Evolutionary conservation across 2,113 vertebrate genomes (phyloP), one percentile per base, ranked within the genome.

Genomic region (Nibea albiflora): DNA sequence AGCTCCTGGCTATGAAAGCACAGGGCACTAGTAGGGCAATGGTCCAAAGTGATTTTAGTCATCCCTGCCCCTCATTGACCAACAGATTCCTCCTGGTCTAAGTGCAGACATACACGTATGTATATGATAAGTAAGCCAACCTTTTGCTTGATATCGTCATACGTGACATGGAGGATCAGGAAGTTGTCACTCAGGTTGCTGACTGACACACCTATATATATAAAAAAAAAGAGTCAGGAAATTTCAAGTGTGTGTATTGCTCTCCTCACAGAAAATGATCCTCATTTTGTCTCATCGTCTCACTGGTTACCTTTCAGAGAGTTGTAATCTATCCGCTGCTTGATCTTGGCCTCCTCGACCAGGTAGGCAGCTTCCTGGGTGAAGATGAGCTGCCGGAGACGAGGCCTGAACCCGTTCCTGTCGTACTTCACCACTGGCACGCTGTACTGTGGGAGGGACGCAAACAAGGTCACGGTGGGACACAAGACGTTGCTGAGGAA

Each of bases 101-200:
- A 4, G 26, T 2, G 16, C 57, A 14, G 28, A 19, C 64, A 31
- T 39, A 9, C 8, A 39, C 8, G 6, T 35, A 39, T 39, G 8
- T 39, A 39, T 39, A 39, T 39, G 35, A 39, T 39, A 39, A 39
- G 35, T 39, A 39, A 39, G 14, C 15, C 26, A 86, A 99, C 98
- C 96, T 99, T 99, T 81, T 96, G 95, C 88, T 93, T 96, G 74
- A 90, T 93, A 72, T 94, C 96, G 53, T 96, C 97, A 56, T 95
- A 95, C 0, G 92, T 90, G 4, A 99, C 94, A 0, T 99, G 98
- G 46, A 99, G 92, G 84, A 99, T 96, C 2, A 99, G 80, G 22
- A 99, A 90, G 39, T 96, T 95, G 20, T 99, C 97, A 0, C 95
- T 95, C 90, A 99, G 93, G 85, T 93, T 96, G 91, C 98, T 99